Conservation (phyloP, 2,888 invertebrate species). For the Cynaeus angustus region DNA sequence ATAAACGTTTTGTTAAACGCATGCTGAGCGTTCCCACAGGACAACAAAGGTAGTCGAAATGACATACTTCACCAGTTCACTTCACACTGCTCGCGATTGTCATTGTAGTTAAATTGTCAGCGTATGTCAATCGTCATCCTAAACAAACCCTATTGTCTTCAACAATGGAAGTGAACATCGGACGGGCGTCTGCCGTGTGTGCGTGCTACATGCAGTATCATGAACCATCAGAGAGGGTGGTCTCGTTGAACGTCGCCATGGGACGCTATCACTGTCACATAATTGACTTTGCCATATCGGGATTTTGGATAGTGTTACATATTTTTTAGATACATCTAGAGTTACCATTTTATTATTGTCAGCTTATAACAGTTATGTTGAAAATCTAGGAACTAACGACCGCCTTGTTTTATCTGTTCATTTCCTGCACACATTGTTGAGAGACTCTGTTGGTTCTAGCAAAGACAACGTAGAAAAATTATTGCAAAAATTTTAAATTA, state of each 20-base stretch:
- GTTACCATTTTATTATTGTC: background rate
- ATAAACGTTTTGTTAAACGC: slow-evolving; percentile 54
- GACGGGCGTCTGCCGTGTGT: slow-evolving; percentile 62
- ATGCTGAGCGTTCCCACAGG: slow-evolving; percentile 64
- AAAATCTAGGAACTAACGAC: no score
- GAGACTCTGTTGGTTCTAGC: no score
- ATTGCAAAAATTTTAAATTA: no score
- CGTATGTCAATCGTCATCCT: slow-evolving; percentile 71
- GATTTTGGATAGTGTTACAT: slow-evolving; percentile 6
- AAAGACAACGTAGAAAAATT: no score
- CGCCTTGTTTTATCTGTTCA: no score
- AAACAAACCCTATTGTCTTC: slow-evolving; percentile 69
- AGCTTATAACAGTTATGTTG: no score
- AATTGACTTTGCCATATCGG: slow-evolving; percentile 20
- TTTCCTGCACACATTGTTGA: no score
- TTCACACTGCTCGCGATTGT: slow-evolving; percentile 61
- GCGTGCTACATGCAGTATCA: slow-evolving; percentile 38
- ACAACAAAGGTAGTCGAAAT: slow-evolving; percentile 55
- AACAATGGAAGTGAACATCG: slow-evolving; percentile 71
- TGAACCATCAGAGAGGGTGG: slow-evolving; percentile 34
- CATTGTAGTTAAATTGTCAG: slow-evolving; percentile 66
- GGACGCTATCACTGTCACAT: slow-evolving; percentile 13
- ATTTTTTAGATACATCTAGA: background rate
- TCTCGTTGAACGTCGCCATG: slow-evolving; percentile 6
- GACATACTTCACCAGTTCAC: slow-evolving; percentile 56